Evolutionary conservation across 2,888 invertebrate species (phyloP), one percentile per base, ranked within the genome.

Genomic region (Coremacera marginata): DNA sequence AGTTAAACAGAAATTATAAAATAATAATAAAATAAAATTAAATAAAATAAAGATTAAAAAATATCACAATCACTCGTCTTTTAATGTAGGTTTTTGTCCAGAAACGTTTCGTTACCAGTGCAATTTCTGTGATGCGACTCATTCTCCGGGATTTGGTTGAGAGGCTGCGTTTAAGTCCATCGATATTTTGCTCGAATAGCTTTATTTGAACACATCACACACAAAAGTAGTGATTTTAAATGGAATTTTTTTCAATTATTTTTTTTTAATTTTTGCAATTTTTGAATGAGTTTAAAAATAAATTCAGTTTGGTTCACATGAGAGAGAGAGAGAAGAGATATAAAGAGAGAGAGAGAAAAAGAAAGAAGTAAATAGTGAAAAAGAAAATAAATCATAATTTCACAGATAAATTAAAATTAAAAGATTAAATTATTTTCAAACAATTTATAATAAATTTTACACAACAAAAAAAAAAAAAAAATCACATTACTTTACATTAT

Each of bases 101-200:
- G 85, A 86, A 88, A 88, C 85, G 84, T 84, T 87, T 89, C 87
- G 89, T 94, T 95, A 95, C 95, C 95, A 94, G 92, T 89, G 94
- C 92, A 90, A 95, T 91, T 90, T 94, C 93, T 87, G 94, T 93
- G 91, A 95, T 95, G 91, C 94, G 92, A 91, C 95, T 95, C 92
- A 95, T 94, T 91, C 93, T 92, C 89, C 94, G 92, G 89, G 95
- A 93, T 90, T 93, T 92, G 87, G 92, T 91, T 84, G 95, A 94
- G 83, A 95, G 92, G 86, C 94, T 94, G 90, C 93, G 93, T 92
- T 95, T 96, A 90, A 96, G 91, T 88, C 95, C 94, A 89, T 93
- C 93, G 91, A 96, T 95, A 90, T 96, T 95, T 91, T 95, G 95
- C 92, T 96, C 95, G 94, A 95, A 96, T 87, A 95, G 92, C 94